Base-by-base conservation (phyloP, 2,888 invertebrate species). In the Altica lythri region DNA sequence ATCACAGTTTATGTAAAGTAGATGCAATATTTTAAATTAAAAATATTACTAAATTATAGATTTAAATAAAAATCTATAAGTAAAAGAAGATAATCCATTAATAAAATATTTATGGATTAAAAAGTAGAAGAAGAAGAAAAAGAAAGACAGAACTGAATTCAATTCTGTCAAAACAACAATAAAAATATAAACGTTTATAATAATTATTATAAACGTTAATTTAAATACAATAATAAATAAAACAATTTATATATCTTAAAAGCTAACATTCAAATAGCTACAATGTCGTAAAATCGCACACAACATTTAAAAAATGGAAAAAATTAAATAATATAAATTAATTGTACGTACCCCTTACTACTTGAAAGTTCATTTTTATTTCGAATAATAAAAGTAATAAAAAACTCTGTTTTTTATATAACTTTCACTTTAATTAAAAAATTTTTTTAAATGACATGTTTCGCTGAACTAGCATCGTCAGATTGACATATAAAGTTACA, bases 201-300 rank as follows among this genome's bases (percentile, higher is more conserved):
- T 18, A 59, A 62, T 27, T 49, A 51, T 56, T 54, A 52, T 62
- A 62, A 56, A 62, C 55, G 48, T 8, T 29, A 58, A 58, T 46
- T 42, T 29, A 32, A 2, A 44, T 55, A 49, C 30, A 40, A 34
- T 27, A 29, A 47, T n/a, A n/a, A 48, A 29, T n/a, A n/a, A 48
- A 29, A 34, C n/a, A 53, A 53, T 27, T 48, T 59, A 19, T 35
- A 37, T 4, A 53, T 35, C 6, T 32, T 53, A 29, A 58, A 51
- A 40, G 32, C 53, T 53, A 48, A 47, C 17, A 32, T 42, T 10
- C 47, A 53, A 58, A 37, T 60, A 57, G 55, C 63, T 65, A 66
- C 64, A 57, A 66, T 64, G 64, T 60, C 62, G 64, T 64, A 65
- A 54, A 67, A 67, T 67, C 65, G 60, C 63, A 64, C 47, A 62